Base-by-base conservation (phyloP, 1,140 invertebrate genomes). In the Vanessa atalanta region DNA sequence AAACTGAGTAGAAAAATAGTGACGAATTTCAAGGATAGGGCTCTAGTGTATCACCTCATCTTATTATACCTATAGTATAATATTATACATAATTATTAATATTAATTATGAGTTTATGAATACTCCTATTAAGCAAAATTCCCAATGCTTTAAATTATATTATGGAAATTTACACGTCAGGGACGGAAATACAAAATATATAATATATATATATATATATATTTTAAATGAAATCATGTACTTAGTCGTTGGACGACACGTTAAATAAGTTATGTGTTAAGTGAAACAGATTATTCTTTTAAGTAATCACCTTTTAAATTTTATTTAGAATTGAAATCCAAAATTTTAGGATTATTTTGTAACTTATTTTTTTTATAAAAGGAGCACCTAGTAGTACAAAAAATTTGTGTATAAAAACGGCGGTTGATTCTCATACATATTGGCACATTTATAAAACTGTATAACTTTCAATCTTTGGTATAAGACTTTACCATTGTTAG, bases 391-490 rank as follows among this genome's bases (percentile, higher is more conserved):
- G 9, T 57, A 0, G 20, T n/a, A 6, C 3, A 57, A 23, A 7
- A 57, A 11, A 13, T 2, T 61, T 61, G 3, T 61, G 57, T 61
- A 61, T 61, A 31, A 61, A 61, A 61, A 37, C 14, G 14, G 2
- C 7, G 31, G 16, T 61, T 3, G 31, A n/a, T 9, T 57, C 20
- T 23, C 20, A 57, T 57, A 57, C 16, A 57, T 23, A 57, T 61
- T 61, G 57, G 57, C 57, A 61, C 57, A 15, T 15, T 31, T 37
- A 61, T 61, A 61, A 37, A 61, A n/a, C 26, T 61, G 26, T 6
- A 15, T 15, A 43, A 61, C 16, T 37, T 31, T 69, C 65, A 73
- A 73, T 73, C 72, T 73, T 73, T 73, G 72, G 72, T 66, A 57
- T 73, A 67, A n/a, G 51, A 73, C 43, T 67, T 43, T 67, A 73